Percentiles rank a stretch among this genome's conserved stretches.
phyloP scores from a whole-genome alignment of 2,797 vertebrate species.

The Odontamblyopus lacepedii region DNA sequence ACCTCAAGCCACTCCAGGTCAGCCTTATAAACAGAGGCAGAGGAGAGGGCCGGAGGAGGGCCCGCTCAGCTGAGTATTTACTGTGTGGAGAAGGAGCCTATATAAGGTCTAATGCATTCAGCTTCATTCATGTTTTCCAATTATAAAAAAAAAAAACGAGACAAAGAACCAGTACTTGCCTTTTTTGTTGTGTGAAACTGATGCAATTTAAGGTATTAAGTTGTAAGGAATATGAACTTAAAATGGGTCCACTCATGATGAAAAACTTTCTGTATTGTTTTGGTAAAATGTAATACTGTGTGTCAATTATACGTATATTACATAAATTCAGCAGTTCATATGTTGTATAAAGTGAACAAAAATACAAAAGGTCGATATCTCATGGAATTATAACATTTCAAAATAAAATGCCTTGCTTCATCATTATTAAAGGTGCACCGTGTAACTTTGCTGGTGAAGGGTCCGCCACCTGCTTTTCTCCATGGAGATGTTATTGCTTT shows the following conservation, averaged over 20 bases:
- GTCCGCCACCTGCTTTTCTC: no score
- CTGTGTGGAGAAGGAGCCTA: neutral
- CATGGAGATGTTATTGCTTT: no score
- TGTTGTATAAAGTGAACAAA: no score
- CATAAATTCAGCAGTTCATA: no score
- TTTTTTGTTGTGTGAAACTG: neutral
- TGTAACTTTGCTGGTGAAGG: no score
- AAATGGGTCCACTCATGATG: neutral
- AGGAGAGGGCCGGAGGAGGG: neutral
- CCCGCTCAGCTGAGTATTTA: slow-evolving; percentile 1
- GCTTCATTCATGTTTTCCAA: no score
- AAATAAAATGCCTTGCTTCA: no score
- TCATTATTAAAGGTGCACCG: no score
- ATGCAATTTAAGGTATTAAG: neutral
- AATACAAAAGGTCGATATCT: no score
- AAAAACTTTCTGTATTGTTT: neutral
- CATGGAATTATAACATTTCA: no score
- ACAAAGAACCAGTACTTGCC: neutral
- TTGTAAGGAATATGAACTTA: neutral
- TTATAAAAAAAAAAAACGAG: neutral
- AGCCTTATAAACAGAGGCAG: slow-evolving; percentile 2
- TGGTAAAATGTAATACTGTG: no score
- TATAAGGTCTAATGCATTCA: neutral
- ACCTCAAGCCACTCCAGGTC: slow-evolving; percentile 14
- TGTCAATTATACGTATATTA: no score